Evolutionary conservation across 2,113 vertebrate genomes (phyloP).

Genomic region (Laticauda laticaudata): DNA sequence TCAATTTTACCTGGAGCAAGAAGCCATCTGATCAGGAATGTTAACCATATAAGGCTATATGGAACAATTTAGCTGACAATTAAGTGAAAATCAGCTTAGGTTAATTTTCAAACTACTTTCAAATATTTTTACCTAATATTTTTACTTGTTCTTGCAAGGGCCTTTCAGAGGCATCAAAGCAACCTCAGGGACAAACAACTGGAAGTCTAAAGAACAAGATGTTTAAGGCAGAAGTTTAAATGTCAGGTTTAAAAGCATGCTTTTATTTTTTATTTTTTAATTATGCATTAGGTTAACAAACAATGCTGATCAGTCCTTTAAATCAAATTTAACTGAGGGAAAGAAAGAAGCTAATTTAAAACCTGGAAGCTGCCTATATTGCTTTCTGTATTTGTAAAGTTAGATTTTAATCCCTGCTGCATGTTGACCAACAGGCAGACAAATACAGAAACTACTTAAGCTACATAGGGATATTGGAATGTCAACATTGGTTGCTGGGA

Average conservation of each 20-base stretch:
- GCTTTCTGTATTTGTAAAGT: not conserved
- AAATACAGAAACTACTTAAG: not conserved
- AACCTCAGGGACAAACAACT: not conserved
- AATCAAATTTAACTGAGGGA: slow-evolving; percentile 3
- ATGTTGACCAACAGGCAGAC: not conserved
- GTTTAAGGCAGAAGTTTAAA: not conserved
- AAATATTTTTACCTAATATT: not conserved
- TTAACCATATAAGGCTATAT: not conserved
- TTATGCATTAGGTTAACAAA: not conserved
- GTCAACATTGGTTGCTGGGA: slow-evolving; percentile 21
- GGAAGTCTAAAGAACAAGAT: not conserved
- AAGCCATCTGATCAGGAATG: not conserved
- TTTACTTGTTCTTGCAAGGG: not conserved
- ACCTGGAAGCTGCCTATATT: not conserved
- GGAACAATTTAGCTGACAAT: fast-evolving
- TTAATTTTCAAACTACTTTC: not conserved
- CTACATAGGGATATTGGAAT: slow-evolving; percentile 3
- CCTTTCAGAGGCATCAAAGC: not conserved
- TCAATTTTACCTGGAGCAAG: slow-evolving; percentile 16
- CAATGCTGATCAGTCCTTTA: not conserved
- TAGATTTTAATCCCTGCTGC: slow-evolving; percentile 10
- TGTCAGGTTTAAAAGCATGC: slow-evolving; percentile 14
- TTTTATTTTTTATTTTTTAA: not conserved
- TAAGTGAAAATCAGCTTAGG: not conserved
- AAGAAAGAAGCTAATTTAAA: slow-evolving; percentile 10